Base-by-base conservation (phyloP, 2,113 vertebrate genomes). In the Dipodomys ordii region DNA sequence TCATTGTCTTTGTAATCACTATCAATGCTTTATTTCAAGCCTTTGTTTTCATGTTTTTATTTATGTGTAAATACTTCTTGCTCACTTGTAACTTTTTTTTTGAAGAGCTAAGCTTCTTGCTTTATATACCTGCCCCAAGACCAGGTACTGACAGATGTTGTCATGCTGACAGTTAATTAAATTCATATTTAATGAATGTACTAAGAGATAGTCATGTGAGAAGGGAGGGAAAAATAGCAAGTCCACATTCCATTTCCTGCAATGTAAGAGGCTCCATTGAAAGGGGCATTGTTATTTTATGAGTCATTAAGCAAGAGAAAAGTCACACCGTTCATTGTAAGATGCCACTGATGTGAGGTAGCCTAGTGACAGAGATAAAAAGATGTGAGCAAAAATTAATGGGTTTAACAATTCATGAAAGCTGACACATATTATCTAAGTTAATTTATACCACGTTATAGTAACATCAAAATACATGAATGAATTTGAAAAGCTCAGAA, bases 351-450 rank as follows among this genome's bases (percentile, higher is more conserved):
- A 88, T 20, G 25, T 3, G n/a, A 82, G 30, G 74, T 1, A 91
- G 28, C 83, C 9, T 78, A 35, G 22, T 83, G 67, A 88, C 32
- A 87, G 30, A 39, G 49, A 16, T 90, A 5, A 49, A 46, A 77
- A 95, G 85, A 92, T 35, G 65, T 16, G n/a, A 92, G 30, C 7
- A 84, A 76, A 91, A 72, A 19, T 12, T 64, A 84, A 68, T 46
- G 18, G 53, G 6, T 62, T 30, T 89, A 60, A 71, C 12, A 87
- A 68, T 20, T 80, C 30, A 77, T 77, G 30, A 90, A 92, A 80
- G 32, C 39, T 25, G 32, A 88, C 60, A 49, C 28, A 44, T 39
- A 72, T 74, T 78, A 23, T 82, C 27, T 78, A 81, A 81, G 19
- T 57, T 82, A 65, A 78, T 53, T 78, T 23, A 27, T 49, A 28